Conservation (phyloP, 2,797 vertebrate genomes). For the Dryobates pubescens region DNA sequence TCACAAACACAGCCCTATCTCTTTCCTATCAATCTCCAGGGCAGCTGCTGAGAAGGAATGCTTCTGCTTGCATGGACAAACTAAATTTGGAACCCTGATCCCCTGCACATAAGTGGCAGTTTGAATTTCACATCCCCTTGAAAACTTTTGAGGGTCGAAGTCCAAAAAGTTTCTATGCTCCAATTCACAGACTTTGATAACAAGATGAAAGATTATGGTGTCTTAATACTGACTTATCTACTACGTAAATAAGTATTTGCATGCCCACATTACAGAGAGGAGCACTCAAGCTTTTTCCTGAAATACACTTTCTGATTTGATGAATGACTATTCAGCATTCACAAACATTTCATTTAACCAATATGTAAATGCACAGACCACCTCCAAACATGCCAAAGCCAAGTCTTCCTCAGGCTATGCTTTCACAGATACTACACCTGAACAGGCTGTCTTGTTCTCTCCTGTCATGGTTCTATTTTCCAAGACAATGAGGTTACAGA, state of each 20-base stretch:
- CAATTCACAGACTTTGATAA: neutral
- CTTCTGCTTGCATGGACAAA: neutral
- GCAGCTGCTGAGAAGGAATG: neutral
- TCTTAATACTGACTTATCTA: neutral
- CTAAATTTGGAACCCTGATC: conserved; percentile 8
- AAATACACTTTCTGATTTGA: neutral
- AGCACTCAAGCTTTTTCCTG: neutral
- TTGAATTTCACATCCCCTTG: neutral
- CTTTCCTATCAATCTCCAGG: neutral
- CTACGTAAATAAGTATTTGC: neutral
- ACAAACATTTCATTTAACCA: fast-evolving
- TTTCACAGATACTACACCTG: neutral
- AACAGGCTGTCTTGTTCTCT: neutral
- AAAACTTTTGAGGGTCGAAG: neutral
- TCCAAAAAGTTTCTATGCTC: neutral
- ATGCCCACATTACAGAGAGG: neutral
- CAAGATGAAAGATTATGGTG: neutral
- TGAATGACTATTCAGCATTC: neutral
- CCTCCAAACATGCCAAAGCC: neutral
- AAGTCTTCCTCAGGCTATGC: neutral
- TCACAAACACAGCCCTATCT: neutral
- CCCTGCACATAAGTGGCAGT: neutral
- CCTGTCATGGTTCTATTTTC: neutral
- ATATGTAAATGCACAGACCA: neutral
- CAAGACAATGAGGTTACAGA: neutral